Evolutionary conservation across 2,797 vertebrate species (phyloP).

Genomic region (Gallirallus australis): DNA sequence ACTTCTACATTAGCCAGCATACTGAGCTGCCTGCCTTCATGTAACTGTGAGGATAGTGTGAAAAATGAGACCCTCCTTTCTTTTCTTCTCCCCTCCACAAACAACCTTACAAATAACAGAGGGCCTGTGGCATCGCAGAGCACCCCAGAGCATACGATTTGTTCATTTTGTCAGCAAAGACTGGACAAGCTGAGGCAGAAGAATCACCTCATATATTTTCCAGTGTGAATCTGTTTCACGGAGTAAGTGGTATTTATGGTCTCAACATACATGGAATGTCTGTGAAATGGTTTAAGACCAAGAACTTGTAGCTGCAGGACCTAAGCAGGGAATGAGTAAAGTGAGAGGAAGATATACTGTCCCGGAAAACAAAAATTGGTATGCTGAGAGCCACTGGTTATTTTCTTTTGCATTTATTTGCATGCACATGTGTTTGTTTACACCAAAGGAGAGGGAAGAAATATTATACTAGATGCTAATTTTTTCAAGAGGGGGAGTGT

Average conservation of each 20-base stretch:
- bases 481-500: not conserved
- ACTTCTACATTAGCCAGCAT: not conserved
- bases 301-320: not conserved
- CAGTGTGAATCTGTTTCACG: not conserved
- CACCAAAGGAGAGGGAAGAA: not conserved
- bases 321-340: not conserved
- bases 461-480: not conserved
- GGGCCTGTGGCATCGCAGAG: not conserved
- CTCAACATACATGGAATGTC: not conserved
- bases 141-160: fast-evolving
- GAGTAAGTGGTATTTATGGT: not conserved
- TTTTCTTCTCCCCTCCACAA: not conserved
- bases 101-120: not conserved
- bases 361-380: not conserved
- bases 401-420: not conserved
- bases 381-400: not conserved
- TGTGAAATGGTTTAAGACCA: not conserved
- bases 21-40: not conserved
- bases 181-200: not conserved
- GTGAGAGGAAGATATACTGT: fast-evolving
- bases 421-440: not conserved
- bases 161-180: not conserved
- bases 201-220: not conserved
- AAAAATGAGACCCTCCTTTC: not conserved
- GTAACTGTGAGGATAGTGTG: fast-evolving